Base-by-base conservation (phyloP, 2,113 vertebrate genomes). In the Phalacrocorax carbo region DNA sequence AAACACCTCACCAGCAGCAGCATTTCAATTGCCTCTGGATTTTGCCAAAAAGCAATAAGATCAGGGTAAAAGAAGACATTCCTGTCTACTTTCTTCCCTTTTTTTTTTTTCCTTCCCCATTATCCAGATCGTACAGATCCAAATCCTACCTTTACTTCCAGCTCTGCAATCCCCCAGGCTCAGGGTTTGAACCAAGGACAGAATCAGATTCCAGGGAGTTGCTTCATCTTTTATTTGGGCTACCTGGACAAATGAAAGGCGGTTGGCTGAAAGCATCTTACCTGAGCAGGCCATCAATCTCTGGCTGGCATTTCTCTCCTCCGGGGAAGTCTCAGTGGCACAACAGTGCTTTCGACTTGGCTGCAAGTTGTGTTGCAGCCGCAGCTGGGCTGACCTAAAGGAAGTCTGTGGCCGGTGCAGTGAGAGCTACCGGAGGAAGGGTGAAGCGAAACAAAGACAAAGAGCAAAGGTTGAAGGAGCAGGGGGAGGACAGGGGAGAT, bases 401-500 rank as follows among this genome's bases (percentile, higher is more conserved):
- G 78, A 91, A 94, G 14, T 38, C 82, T 80, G 54, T 11, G 69
- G 72, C 72, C 90, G 32, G 69, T 2, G 27, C 86, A 27, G 73
- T 4, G 83, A 91, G 87, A 94, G 94, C 90, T 94, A 16, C 87
- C 62, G 84, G 90, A 90, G 93, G 93, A 92, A 93, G 82, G 94
- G 89, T 57, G 93, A 92, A 83, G 52, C 6, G 7, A 23, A 36
- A 44, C 54, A 19, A 52, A 93, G 92, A 12, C 58, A 29, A n/a
- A 46, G 87, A 66, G 81, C 87, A n/a, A 36, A 84, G 80, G 64
- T 4, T 48, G 80, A 17, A 29, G 22, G 88, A 27, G 62, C 34
- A 7, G 15, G 4, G 22, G 32, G 36, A 49, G 32, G 30, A 26
- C 20, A 4, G 15, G 40, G 71, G 16, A 25, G 75, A 44, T 55